Evolutionary conservation across 2,113 vertebrate species (phyloP), one percentile per base, ranked within the genome.

Genomic region (Lophotis ruficrista): DNA sequence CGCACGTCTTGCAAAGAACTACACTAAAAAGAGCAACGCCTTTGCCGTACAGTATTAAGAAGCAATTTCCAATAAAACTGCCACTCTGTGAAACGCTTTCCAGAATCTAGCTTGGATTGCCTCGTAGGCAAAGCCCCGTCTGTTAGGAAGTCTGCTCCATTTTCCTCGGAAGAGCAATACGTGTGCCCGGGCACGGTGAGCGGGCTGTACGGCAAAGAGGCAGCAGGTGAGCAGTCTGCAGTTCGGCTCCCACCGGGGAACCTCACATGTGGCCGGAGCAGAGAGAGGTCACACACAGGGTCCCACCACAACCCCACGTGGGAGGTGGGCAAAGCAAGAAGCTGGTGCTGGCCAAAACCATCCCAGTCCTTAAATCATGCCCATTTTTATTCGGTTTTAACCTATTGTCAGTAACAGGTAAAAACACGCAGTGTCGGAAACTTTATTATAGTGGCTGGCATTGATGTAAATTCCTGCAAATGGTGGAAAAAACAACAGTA

Each of bases 221-320:
- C 13, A 19, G 65, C 73, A 95, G 72, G 73, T 51, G 41, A 78
- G 47, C 10, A 18, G 15, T 51, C 10, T 38, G 60, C 56, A 37
- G 24, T 10, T 8, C 41, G 60, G 51, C 12, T 84, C 31, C 28
- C 35, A n/a, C 10, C 2, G 2, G 5, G 45, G 23, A 90, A 81
- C 31, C 47, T 70, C 15, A 2, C 47, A 5, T 9, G 69, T 1
- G 0, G n/a, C 31, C 73, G 14, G 47, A 75, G 30, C 30, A 48
- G 66, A 41, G 16, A 12, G 33, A 70, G 47, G 4, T 62, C 69
- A 70, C 7, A 1, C 11, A 18, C 20, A 75, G 31, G 23, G 60
- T 78, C 31, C 47, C 35, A 48, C 47, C 33, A 37, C 45, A 61
- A 38, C 30, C n/a, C 9, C 64, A 66, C 0, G 0, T 1, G 8